Evolutionary conservation across 2,113 vertebrate genomes (phyloP), one percentile per base, ranked within the genome.

Genomic region (Rhea americana): DNA sequence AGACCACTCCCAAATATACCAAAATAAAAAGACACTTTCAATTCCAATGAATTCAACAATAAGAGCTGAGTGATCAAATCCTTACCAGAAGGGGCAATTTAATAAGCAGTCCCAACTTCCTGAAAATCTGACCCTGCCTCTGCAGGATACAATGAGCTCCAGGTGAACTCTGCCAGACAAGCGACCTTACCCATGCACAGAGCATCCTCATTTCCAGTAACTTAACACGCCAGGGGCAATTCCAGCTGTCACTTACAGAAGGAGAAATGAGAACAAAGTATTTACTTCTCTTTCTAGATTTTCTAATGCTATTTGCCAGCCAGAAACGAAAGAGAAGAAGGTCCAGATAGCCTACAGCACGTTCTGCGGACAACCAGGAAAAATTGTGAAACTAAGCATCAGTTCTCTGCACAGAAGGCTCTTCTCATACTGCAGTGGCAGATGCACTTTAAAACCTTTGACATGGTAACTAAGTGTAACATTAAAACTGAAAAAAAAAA

Each of bases 151-250:
- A 77, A 6, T 11, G 32, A 82, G 47, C 8, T 55, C 20, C 47
- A 85, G 9, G 4, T 16, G 30, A 94, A 32, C 16, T 56, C 20
- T n/a, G 30, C 37, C 20, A 84, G 37, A 81, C 26, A n/a, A 58
- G 11, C 48, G 24, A 63, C 21, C 50, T 53, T 48, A 73, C 6
- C 12, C 35, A 68, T 6, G 39, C 24, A 53, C 1, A 53, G 15
- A 51, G 81, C 8, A 47, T 7, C 13, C 20, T 59, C 0, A 0
- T n/a, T 81, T 74, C 9, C 30, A 78, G 61, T 37, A 51, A 62
- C 47, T 67, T 73, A 70, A 75, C 11, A 56, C 5, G 63, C 16
- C 4, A 2, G 18, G 35, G 14, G 32, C 35, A 85, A 61, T 1
- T 39, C 32, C 19, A 2, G 0, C 20, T 24, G 67, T 4, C 41